These are phyloP conservation scores for Meloidogyne hapla DNA, from an alignment of 1,140 invertebrate genomes.

Conservation along the genomic window DNA sequence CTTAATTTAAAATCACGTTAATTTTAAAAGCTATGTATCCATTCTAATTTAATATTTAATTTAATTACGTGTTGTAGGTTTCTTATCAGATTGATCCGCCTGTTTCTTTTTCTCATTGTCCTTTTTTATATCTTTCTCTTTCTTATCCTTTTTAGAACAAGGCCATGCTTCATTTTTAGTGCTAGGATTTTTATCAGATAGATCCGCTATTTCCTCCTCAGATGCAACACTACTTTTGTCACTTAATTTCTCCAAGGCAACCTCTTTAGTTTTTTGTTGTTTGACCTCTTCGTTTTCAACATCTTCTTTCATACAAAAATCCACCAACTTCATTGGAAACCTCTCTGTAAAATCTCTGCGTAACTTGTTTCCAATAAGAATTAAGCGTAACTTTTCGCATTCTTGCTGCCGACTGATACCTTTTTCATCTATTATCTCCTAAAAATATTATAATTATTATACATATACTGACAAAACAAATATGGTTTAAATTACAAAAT, in stretches of 20 bases:
- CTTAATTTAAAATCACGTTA: too few species aligned
- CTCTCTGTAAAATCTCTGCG: neutral
- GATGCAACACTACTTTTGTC: too few species aligned
- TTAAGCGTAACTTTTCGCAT: neutral
- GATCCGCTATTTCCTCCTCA: neutral
- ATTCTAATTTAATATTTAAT: too few species aligned
- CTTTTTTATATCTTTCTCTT: neutral
- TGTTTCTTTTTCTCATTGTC: neutral
- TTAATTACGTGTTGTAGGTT: too few species aligned
- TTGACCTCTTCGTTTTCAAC: neutral
- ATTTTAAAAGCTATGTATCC: too few species aligned
- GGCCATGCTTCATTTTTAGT: neutral
- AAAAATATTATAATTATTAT: neutral
- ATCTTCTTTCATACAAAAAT: neutral
- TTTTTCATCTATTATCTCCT: neutral
- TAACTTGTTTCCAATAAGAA: neutral
- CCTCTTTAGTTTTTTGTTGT: neutral
- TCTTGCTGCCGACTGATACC: conserved; percentile 1
- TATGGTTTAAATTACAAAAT: too few species aligned
- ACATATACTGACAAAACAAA: too few species aligned
- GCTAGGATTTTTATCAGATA: neutral
- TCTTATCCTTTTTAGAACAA: neutral
- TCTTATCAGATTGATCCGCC: neutral
- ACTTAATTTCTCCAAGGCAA: too few species aligned
- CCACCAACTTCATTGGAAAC: neutral